Evolutionary conservation across 2,113 vertebrate species (phyloP), one percentile per base, ranked within the genome.

Genomic region (Ptychochromis oligacanthus): DNA sequence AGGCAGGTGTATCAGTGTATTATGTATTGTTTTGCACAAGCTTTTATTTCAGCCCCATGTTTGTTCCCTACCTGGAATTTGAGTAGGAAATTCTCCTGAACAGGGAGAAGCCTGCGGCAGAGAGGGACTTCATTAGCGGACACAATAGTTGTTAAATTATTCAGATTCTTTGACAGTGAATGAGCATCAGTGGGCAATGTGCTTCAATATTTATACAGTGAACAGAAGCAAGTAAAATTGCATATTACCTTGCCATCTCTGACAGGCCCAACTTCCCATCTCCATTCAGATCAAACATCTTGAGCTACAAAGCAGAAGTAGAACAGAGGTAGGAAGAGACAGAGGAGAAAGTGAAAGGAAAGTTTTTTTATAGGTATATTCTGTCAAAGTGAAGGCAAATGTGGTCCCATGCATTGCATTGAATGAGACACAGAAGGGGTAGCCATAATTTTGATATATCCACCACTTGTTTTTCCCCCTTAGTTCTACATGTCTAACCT

Each of bases 21-120:
- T 70, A 1, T 26, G n/a, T 43, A 65, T 18, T 72, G 26, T 14
- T 54, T 54, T 72, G 46, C 6, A 36, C 36, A 36, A 36, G 8
- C 18, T 72, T 31, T 72, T 54, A 54, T 54, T 72, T 72, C 31
- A 43, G 55, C 26, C 6, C 70, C 8, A 0, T 26, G 24, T 65
- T 82, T 64, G 40, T 60, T 58, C 11, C 88, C 88, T 95, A 99
- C 98, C 98, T 99, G 97, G 91, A 99, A 99, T 88, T 98, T 99
- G 59, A 99, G 97, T 67, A 99, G 95, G 94, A 99, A 99, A 89
- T 99, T 99, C 95, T 99, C 98, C 92, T 99, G 97, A 81, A 98
- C 97, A 6, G 98, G 98, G 75, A 99, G 92, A 92, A 99, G 96
- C 92, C 98, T 99, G 76, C 24, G 59, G 40, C 65, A 91, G 9